Conservation (phyloP, 2,113 vertebrate species). For the Narcine bancroftii region DNA sequence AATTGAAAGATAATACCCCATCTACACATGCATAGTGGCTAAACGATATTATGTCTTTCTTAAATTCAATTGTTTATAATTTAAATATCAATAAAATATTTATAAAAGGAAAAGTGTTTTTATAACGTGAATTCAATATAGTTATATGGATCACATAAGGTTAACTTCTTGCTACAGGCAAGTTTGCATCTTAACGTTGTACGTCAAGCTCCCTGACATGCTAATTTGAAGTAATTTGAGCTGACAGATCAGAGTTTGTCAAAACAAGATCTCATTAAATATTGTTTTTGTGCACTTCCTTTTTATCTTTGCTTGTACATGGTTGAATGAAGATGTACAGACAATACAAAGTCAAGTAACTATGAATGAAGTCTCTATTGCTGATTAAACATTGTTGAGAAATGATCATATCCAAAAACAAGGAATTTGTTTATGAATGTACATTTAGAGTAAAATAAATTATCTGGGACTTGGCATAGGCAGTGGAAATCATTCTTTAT, state of each 20-base stretch:
- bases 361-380: constrained; percentile 58
- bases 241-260: constrained; percentile 56
- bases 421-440: too few species aligned
- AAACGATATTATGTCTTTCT: too few species aligned
- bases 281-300: constrained; percentile 47
- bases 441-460: background rate
- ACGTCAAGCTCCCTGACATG: constrained; percentile 9
- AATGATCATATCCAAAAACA: background rate
- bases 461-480: background rate
- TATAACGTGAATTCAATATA: background rate
- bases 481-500: constrained; percentile 18
- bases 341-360: constrained; percentile 51
- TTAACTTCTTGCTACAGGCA: constrained; percentile 28
- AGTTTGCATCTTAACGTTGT: constrained; percentile 41
- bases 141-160: constrained; percentile 34
- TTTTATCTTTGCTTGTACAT: constrained; percentile 47
- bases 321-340: constrained; percentile 44
- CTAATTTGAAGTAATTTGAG: constrained; percentile 54
- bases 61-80: too few species aligned
- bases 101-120: background rate
- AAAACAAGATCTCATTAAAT: constrained; percentile 64
- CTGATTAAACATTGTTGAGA: constrained; percentile 39
- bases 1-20: too few species aligned
- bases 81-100: too few species aligned
- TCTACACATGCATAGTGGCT: too few species aligned